Evolutionary conservation across 64 coral and sea anemone genomes (phyloP).

Genomic region (Exaiptasia diaphana): DNA sequence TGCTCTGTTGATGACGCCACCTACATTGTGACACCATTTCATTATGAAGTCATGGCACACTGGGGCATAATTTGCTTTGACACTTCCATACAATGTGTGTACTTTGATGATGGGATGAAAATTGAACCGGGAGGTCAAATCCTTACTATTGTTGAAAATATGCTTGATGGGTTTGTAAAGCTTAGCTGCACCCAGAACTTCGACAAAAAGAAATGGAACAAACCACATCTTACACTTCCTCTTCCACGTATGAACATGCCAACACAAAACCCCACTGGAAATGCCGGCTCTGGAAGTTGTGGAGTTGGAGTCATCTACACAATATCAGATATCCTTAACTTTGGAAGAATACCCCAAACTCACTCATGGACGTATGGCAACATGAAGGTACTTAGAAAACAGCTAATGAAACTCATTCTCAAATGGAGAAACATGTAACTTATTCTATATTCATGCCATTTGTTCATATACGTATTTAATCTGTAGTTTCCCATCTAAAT

Average conservation of each 20-base stretch:
- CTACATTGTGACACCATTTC: neutral
- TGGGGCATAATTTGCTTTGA: slow-evolving; percentile 22
- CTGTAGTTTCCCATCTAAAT: too few species aligned
- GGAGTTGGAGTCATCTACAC: neutral
- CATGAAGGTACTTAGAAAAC: neutral
- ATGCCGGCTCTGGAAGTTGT: neutral
- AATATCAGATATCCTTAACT: neutral
- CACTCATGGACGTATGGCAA: neutral
- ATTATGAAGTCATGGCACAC: neutral
- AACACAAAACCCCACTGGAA: neutral
- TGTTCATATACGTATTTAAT: too few species aligned
- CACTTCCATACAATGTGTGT: neutral
- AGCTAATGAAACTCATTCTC: neutral
- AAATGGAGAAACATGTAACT: too few species aligned
- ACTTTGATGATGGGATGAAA: slow-evolving; percentile 16
- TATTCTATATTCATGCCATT: too few species aligned
- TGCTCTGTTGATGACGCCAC: neutral
- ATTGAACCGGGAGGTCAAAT: neutral
- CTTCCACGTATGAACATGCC: slow-evolving; percentile 14
- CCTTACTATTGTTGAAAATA: neutral
- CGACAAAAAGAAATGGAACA: neutral
- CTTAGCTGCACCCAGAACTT: neutral
- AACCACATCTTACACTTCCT: neutral
- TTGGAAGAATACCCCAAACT: neutral
- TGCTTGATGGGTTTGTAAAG: neutral